These are phyloP conservation scores for Candidula unifasciata DNA, from an alignment of 2,888 invertebrate genomes.

Conservation along the genomic window DNA sequence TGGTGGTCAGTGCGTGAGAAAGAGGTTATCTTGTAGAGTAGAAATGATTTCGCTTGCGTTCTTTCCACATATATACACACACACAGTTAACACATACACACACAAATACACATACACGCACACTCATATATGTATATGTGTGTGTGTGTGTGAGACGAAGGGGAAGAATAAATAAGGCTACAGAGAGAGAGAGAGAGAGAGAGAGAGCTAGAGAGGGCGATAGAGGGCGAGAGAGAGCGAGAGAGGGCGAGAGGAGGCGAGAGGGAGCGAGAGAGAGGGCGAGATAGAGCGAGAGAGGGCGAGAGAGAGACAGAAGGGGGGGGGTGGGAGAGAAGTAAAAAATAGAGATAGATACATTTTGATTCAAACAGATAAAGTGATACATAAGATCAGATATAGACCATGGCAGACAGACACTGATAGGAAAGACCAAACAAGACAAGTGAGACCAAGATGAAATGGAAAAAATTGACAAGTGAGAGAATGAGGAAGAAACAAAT, in stretches of 20 bases:
- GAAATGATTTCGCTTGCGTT: no score
- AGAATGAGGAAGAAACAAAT: background rate
- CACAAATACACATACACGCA: no score
- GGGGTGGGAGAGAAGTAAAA: background rate
- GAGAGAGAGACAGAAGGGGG: background rate
- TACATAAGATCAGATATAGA: background rate
- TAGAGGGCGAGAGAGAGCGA: background rate
- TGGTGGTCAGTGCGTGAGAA: no score
- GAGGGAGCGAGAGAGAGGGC: background rate
- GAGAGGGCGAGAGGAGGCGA: background rate
- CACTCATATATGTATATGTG: no score
- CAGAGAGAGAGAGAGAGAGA: background rate
- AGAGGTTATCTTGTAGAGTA: no score
- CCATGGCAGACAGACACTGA: background rate
- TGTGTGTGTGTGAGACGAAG: no score
- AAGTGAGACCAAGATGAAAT: background rate
- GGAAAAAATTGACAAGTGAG: background rate
- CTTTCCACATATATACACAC: no score
- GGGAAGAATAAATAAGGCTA: no score
- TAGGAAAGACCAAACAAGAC: background rate
- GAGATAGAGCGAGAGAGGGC: background rate
- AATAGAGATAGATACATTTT: background rate
- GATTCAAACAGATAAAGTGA: background rate
- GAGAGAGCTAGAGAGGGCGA: background rate
- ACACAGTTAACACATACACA: no score